Evolutionary conservation across 2,797 vertebrate genomes (phyloP), one percentile per base, ranked within the genome.

Genomic region (Gorsachius magnificus): DNA sequence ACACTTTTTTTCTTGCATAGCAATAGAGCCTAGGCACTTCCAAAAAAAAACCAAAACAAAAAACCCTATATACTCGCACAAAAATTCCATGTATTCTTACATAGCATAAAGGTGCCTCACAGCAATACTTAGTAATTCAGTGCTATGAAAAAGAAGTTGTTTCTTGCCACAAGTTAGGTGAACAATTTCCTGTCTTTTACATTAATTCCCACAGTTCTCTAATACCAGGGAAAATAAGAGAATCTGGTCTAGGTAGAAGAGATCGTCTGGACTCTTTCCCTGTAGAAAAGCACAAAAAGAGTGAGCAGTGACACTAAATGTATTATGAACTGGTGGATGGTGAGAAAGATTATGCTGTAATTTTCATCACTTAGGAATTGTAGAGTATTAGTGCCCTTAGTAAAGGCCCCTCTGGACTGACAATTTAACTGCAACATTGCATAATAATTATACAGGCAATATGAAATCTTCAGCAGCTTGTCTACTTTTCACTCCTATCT

Each of bases 381-480:
- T 2, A 75, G 63, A 70, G 35, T 89, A 84, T 87, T 95, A 93
- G 70, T 80, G 69, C 65, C 82, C 29, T 75, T 81, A 92, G 58
- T 87, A 69, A 89, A 91, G 60, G 20, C 86, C 58, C 35, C 64
- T 85, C 41, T 85, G 84, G 78, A 79, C 56, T 70, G 86, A 84
- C 28, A 76, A 64, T 90, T 93, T 92, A 70, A 74, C 89, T 87
- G 81, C 75, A 92, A 56, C 56, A 56, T 86, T 87, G 64, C 71
- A 53, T 89, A 92, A 82, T 93, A 84, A 87, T 96, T 93, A 64
- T 46, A 77, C 36, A 92, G 78, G 81, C 78, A 70, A 87, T 96
- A 91, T 66, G 93, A 96, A 94, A 95, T 93, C 86, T 89, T 95
- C 74, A 83, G 86, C 83, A 77, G 81, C 88, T 96, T 95, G 81